Conservation (phyloP, 2,888 invertebrate species). For the Phasia obesa region DNA sequence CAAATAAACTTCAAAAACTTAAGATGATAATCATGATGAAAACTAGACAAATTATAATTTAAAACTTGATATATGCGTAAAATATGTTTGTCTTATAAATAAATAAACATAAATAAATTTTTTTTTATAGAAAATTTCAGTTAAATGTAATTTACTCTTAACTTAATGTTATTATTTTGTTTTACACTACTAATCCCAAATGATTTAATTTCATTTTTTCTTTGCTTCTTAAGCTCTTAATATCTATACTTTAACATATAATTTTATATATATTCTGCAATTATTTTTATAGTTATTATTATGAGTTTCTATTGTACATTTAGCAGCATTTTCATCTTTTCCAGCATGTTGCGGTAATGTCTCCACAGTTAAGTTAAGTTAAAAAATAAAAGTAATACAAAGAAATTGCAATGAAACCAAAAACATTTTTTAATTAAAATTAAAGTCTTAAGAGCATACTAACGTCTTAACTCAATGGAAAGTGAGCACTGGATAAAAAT, state of each 20-base stretch:
- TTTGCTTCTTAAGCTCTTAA: neutral
- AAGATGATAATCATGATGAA: too few relatives aligned
- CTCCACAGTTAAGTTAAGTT: conserved; percentile 22
- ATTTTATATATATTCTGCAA: conserved; percentile 42
- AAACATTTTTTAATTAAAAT: conserved; percentile 67
- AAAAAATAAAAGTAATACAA: conserved; percentile 19
- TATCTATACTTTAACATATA: neutral
- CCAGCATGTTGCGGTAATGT: conserved; percentile 60
- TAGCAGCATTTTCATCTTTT: conserved; percentile 35
- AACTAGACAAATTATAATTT: too few relatives aligned
- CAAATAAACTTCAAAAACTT: too few relatives aligned
- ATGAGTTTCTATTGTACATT: conserved; percentile 45
- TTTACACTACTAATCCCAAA: neutral
- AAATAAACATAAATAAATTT: too few relatives aligned
- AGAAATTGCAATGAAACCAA: conserved; percentile 56
- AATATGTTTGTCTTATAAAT: too few relatives aligned
- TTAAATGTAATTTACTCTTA: too few relatives aligned
- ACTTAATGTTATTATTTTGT: too few relatives aligned
- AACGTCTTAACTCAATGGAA: neutral
- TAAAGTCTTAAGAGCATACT: conserved; percentile 25
- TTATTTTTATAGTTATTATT: conserved; percentile 63
- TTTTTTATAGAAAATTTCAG: too few relatives aligned
- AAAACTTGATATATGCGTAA: too few relatives aligned
- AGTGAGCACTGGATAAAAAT: conserved; percentile 5
- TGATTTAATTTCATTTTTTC: neutral